Percentiles rank a stretch among this genome's conserved stretches.
Conservation (phyloP, 2,113 vertebrate genomes). For the Chunga burmeisteri region DNA sequence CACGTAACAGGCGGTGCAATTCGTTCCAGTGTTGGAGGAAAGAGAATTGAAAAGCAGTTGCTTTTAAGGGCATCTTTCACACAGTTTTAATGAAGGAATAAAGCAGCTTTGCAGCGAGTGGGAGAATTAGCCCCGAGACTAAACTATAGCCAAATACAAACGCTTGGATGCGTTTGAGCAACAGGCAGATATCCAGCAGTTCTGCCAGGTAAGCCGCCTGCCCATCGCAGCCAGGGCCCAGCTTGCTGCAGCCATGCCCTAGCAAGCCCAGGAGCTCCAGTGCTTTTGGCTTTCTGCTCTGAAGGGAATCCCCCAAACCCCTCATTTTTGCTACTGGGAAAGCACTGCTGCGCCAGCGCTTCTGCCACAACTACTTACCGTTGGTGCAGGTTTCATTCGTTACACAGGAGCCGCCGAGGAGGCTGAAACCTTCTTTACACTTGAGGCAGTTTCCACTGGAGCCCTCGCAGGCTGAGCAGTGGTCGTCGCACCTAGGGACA, state of each 20-base stretch:
- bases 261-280: not conserved
- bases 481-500: conserved; percentile 83
- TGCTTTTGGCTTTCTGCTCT: not conserved
- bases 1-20: not conserved
- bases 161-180: not conserved
- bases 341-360: not conserved
- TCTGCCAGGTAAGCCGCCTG: not conserved
- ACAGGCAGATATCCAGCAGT: not conserved
- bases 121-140: conserved; percentile 38
- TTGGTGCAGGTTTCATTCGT: conserved; percentile 86
- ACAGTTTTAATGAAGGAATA: not conserved
- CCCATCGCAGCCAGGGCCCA: not conserved
- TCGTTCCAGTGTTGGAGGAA: not conserved
- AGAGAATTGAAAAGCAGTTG: not conserved
- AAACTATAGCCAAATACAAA: not conserved
- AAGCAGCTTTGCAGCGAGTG: conserved; percentile 13
- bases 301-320: not conserved
- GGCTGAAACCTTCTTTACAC: conserved; percentile 84
- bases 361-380: conserved; percentile 69
- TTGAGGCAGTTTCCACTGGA: conserved; percentile 80
- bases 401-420: conserved; percentile 81
- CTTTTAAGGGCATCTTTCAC: conserved; percentile 15
- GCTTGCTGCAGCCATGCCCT: not conserved
- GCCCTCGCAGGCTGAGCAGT: conserved; percentile 83
- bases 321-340: not conserved